These are phyloP conservation scores for Calliopsis andreniformis DNA, from an alignment of 1,140 invertebrate species.

Conservation along the genomic window DNA sequence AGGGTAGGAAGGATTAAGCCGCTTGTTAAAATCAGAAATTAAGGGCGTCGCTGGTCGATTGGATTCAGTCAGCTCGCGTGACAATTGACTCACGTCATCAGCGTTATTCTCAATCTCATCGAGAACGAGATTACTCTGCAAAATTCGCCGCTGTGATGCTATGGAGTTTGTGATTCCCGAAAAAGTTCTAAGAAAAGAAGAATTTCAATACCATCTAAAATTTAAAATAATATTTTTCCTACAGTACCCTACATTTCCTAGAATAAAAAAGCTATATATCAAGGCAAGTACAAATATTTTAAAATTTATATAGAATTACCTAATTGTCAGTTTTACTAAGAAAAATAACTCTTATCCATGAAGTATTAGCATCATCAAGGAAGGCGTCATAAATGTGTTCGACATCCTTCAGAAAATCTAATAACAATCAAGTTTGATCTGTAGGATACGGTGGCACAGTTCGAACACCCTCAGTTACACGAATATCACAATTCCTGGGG, in stretches of 20 bases:
- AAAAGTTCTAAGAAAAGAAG: not conserved
- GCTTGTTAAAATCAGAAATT: slow-evolving; percentile 72
- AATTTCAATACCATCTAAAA: not conserved
- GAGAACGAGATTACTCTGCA: slow-evolving; percentile 54
- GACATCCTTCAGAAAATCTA: slow-evolving; percentile 6
- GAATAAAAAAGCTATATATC: not conserved
- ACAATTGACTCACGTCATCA: slow-evolving; percentile 78
- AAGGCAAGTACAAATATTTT: no score
- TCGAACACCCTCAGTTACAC: slow-evolving; percentile 1
- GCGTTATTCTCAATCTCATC: slow-evolving; percentile 61
- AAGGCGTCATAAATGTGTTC: not conserved
- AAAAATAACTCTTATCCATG: no score
- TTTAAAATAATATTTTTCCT: no score
- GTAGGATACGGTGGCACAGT: slow-evolving; percentile 5
- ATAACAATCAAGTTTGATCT: slow-evolving; percentile 1
- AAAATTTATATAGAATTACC: no score
- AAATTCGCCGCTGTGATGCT: slow-evolving; percentile 45
- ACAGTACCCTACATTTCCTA: not conserved
- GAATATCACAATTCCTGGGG: not conserved
- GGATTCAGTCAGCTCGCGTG: slow-evolving; percentile 76
- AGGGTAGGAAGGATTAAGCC: slow-evolving; percentile 43
- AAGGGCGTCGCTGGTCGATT: slow-evolving; percentile 74
- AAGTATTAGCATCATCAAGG: not conserved
- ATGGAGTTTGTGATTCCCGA: slow-evolving; percentile 33
- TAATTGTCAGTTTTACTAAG: no score